Conservation (phyloP, 37 sponge, comb jelly and placozoan species). For the Geodia barretti region DNA sequence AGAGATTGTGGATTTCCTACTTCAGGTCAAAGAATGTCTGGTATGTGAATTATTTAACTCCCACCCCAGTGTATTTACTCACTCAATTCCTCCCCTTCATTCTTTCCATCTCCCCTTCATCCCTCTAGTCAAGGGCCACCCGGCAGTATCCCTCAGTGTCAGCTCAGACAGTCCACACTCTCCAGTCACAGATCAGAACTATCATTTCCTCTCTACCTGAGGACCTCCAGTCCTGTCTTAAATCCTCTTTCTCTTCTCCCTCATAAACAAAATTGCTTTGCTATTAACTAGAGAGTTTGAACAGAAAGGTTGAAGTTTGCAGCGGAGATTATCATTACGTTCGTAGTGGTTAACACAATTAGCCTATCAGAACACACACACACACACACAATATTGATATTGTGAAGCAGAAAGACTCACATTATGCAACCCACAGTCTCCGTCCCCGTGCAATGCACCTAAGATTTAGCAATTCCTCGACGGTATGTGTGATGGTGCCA, state of each 20-base stretch:
- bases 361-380: too few relatives aligned
- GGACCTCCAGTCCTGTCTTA: slow-evolving; percentile 67
- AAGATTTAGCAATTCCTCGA: too few relatives aligned
- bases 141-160: slow-evolving; percentile 47
- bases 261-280: too few relatives aligned
- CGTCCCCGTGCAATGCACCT: too few relatives aligned
- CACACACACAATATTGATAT: too few relatives aligned
- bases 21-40: slow-evolving; percentile 71
- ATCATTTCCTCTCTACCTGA: slow-evolving; percentile 60
- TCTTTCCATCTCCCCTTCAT: background rate
- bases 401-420: too few relatives aligned
- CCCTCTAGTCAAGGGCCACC: slow-evolving; percentile 33
- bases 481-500: too few relatives aligned
- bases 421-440: too few relatives aligned
- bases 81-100: background rate
- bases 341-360: too few relatives aligned
- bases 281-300: too few relatives aligned
- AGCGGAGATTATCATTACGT: too few relatives aligned
- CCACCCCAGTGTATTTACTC: background rate
- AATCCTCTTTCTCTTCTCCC: slow-evolving; percentile 17
- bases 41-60: slow-evolving; percentile 18
- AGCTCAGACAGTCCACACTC: slow-evolving; percentile 30
- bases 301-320: too few relatives aligned
- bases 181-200: slow-evolving; percentile 34
- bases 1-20: slow-evolving; percentile 88